These are phyloP conservation scores for Orthonevra nobilis DNA, from an alignment of 2,888 invertebrate species.

Conservation along the genomic window DNA sequence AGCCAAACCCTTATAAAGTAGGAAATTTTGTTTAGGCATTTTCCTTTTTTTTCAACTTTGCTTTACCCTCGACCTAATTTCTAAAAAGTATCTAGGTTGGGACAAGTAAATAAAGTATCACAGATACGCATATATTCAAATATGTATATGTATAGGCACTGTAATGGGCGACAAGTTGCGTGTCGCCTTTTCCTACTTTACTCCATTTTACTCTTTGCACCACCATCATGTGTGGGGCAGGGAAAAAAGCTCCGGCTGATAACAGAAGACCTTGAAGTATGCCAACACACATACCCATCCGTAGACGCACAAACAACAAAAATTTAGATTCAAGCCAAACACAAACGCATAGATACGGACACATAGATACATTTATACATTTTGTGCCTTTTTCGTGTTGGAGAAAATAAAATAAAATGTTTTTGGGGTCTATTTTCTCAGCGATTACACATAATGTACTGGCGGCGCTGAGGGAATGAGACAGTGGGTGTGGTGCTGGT, in stretches of 20 bases:
- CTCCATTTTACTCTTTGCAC: neutral
- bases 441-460: constrained; percentile 35
- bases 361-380: neutral
- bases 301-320: too few relatives aligned
- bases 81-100: constrained; percentile 30
- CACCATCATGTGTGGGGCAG: constrained; percentile 2
- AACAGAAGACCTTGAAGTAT: constrained; percentile 46
- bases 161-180: constrained; percentile 4
- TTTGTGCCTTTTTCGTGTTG: too few relatives aligned
- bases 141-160: neutral
- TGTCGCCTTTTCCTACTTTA: constrained; percentile 26
- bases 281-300: constrained; percentile 32
- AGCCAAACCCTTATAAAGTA: neutral
- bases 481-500: constrained; percentile 20
- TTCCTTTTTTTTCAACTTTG: neutral
- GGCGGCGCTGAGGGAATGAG: neutral
- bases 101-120: constrained; percentile 20
- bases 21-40: neutral
- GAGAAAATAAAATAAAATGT: too few relatives aligned
- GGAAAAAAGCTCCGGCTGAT: constrained; percentile 30
- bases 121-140: neutral
- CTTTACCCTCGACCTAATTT: constrained; percentile 49
- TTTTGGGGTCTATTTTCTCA: constrained; percentile 30
- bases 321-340: too few relatives aligned
- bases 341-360: neutral